Base-by-base conservation (phyloP, 1,140 invertebrate genomes). In the Orius insidiosus region DNA sequence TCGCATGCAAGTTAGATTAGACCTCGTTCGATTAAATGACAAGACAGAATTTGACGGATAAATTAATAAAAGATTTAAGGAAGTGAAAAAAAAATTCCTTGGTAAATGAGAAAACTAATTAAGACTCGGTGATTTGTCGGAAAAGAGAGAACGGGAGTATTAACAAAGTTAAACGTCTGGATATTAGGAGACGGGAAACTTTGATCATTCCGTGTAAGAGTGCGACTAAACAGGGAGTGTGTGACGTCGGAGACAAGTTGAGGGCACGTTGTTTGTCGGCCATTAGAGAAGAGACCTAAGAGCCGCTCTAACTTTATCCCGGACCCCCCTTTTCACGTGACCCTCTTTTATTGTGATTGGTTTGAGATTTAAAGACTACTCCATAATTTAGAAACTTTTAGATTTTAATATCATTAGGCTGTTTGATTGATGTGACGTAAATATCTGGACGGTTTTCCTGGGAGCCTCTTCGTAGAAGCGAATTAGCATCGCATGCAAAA, bases 121-220 rank as follows among this genome's bases (percentile, higher is more conserved):
- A n/a, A 24, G 24, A 24, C 24, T 24, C 3, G 24, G 24, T 36
- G 3, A n/a, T 15, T 36, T 36, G 32, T 33, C 6, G 35, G 38
- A 18, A 40, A 18, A 18, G 15, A 40, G 5, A 11, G 13, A 11
- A 11, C 5, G 6, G 36, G 36, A 18, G 16, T 13, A 24, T 24
- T 24, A 24, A 24, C 24, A 24, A 24, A 24, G 24, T 24, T 24
- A 24, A 24, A 24, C 24, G 24, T 24, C 24, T 24, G 13, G 38
- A 40, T 40, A 40, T 40, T 40, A 40, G 38, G 38, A 40, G 38
- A 40, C 38, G 38, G 10, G 38, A 40, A 40, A 40, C 38, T 40
- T 40, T 40, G 38, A 40, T 40, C 38, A 40, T 40, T 40, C 38
- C 36, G n/a, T 15, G 38, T 10, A 10, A 18, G 11, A 15, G 38